Percentiles rank a stretch among this genome's conserved stretches.
phyloP scores from a whole-genome alignment of 2,888 invertebrate species.

The Apoda limacodes region DNA sequence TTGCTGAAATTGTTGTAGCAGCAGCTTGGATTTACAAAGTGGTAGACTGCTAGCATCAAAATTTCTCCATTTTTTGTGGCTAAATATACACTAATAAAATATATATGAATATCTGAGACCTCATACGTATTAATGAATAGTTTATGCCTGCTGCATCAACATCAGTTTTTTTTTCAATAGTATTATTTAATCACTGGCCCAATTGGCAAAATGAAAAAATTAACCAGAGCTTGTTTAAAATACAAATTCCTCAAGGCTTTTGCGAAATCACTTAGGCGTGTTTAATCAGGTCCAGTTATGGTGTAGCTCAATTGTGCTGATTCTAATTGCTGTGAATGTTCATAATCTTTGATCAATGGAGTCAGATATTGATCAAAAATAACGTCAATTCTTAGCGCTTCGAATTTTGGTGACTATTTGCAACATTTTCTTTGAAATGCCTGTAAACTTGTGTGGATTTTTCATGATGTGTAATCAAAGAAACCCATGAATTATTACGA shows the following conservation, averaged over 20 bases:
- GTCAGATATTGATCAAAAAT: no score
- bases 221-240: slow-evolving; percentile 22
- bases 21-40: slow-evolving; percentile 17
- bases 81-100: slow-evolving; percentile 14
- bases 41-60: slow-evolving; percentile 17
- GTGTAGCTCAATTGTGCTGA: slow-evolving; percentile 19
- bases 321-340: slow-evolving; percentile 14
- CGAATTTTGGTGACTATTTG: slow-evolving; percentile 21
- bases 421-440: slow-evolving; percentile 24
- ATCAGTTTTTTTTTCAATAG: slow-evolving; percentile 9
- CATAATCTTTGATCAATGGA: no score
- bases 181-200: slow-evolving; percentile 1
- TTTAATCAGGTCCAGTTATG: slow-evolving; percentile 21
- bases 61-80: slow-evolving; percentile 15
- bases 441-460: slow-evolving; percentile 25
- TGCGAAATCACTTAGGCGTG: slow-evolving; percentile 15
- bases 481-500: slow-evolving; percentile 22
- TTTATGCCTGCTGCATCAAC: slow-evolving; percentile 15
- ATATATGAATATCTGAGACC: slow-evolving; percentile 18
- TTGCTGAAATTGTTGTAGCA: slow-evolving; percentile 19
- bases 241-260: slow-evolving; percentile 21
- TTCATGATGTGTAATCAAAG: slow-evolving; percentile 22
- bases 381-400: no score
- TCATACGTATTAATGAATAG: slow-evolving; percentile 15
- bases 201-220: slow-evolving; percentile 17